These are phyloP conservation scores for Scolopax mira DNA, from an alignment of 2,113 vertebrate species.

Conservation along the genomic window DNA sequence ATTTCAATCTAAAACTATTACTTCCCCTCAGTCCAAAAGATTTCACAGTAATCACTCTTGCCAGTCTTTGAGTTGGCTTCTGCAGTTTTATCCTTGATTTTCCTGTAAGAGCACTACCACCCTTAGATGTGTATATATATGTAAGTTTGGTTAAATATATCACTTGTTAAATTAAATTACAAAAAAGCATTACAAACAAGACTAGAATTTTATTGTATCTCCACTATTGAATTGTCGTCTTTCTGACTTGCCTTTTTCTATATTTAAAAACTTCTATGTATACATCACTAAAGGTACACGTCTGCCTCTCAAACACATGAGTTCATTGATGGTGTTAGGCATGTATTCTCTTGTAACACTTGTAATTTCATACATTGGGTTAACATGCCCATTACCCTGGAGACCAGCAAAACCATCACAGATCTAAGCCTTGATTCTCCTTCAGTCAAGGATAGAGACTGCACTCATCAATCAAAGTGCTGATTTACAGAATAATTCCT, in stretches of 20 bases:
- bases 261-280: neutral
- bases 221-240: neutral
- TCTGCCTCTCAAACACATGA: accelerated
- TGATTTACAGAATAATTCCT: neutral
- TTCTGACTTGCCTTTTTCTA: neutral
- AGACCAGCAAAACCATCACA: neutral
- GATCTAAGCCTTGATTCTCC: neutral
- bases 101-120: neutral
- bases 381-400: neutral
- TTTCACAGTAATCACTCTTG: neutral
- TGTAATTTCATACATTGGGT: neutral
- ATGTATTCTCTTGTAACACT: neutral
- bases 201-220: neutral
- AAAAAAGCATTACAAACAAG: neutral
- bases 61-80: neutral
- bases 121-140: neutral
- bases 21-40: neutral
- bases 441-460: neutral
- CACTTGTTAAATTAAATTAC: neutral
- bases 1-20: neutral
- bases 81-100: neutral
- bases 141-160: neutral
- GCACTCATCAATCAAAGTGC: neutral
- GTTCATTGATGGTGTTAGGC: neutral
- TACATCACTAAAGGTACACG: neutral